These are phyloP conservation scores for Bubalus kerabau DNA, from an alignment of 2,113 vertebrate species.

Conservation along the genomic window DNA sequence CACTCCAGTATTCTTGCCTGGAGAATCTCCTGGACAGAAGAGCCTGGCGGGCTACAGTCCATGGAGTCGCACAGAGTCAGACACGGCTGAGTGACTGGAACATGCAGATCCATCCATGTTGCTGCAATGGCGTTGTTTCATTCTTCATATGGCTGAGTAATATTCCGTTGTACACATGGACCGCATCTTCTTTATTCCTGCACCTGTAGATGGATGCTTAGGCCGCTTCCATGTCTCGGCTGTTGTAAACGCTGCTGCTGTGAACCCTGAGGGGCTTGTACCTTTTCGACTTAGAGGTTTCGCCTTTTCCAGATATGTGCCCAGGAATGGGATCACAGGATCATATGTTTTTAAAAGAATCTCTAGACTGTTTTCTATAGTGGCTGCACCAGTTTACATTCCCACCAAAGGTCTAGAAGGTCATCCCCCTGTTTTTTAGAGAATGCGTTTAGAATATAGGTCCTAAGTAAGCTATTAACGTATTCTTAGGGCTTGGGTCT, in stretches of 20 bases:
- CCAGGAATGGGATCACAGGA: not conserved
- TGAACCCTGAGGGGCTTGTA: not conserved
- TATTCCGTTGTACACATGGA: accelerated
- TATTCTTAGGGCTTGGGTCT: too few species aligned
- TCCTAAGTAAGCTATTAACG: not conserved
- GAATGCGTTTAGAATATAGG: not conserved
- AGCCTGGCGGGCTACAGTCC: not conserved
- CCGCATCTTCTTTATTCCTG: not conserved
- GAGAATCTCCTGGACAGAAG: not conserved
- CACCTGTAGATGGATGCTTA: not conserved
- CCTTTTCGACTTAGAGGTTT: not conserved
- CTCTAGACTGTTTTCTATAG: not conserved
- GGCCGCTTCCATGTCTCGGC: not conserved
- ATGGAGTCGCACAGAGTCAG: not conserved
- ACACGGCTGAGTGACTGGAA: not conserved
- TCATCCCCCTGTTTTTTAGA: not conserved
- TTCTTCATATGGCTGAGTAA: not conserved
- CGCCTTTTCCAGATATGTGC: not conserved
- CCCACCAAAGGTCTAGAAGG: not conserved
- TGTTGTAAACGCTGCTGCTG: not conserved
- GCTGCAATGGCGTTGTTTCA: not conserved
- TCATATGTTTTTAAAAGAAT: not conserved
- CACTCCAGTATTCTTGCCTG: not conserved
- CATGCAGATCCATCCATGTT: not conserved
- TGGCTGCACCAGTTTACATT: not conserved